A percentile compares a stretch with the other conserved stretches of the same genome.
Evolutionary conservation across 2,113 vertebrate species (phyloP).

Genomic region (Paraplagusia blochii): DNA sequence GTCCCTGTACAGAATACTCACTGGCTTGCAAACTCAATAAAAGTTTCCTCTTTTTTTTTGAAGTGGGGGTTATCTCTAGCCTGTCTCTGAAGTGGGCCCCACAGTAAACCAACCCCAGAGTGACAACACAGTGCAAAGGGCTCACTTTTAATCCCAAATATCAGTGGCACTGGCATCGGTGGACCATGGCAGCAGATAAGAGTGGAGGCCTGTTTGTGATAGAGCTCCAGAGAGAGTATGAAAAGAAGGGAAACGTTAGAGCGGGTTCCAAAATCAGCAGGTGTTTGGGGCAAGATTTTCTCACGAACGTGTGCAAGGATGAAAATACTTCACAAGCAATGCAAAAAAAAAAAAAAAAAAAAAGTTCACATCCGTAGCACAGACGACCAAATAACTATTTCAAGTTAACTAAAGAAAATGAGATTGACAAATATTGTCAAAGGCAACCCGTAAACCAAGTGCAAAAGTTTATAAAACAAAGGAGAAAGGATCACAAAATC

Average conservation of each 20-base stretch:
- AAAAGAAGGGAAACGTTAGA: not conserved
- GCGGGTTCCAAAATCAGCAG: no score
- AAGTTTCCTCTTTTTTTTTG: constrained; percentile 7
- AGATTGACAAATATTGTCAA: no score
- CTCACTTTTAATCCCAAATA: constrained; percentile 50
- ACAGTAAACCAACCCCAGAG: constrained; percentile 34
- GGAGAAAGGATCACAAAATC: no score
- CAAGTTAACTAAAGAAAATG: no score
- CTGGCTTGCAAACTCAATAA: constrained; percentile 17
- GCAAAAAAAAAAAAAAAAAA: no score
- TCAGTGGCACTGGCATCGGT: constrained; percentile 41
- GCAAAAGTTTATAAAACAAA: no score
- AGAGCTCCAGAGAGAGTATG: constrained; percentile 26
- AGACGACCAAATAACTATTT: no score
- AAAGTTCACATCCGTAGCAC: no score
- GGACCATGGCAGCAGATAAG: constrained; percentile 38
- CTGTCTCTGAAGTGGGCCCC: constrained; percentile 54
- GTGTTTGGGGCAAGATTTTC: no score
- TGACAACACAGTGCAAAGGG: constrained; percentile 28
- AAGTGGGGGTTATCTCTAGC: constrained; percentile 11
- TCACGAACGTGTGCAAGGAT: no score
- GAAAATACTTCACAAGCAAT: no score
- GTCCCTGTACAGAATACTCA: constrained; percentile 1
- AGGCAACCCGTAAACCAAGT: no score
- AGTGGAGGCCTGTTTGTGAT: constrained; percentile 31